Conservation (phyloP, 2,797 vertebrate genomes). For the Uromys caudimaculatus region DNA sequence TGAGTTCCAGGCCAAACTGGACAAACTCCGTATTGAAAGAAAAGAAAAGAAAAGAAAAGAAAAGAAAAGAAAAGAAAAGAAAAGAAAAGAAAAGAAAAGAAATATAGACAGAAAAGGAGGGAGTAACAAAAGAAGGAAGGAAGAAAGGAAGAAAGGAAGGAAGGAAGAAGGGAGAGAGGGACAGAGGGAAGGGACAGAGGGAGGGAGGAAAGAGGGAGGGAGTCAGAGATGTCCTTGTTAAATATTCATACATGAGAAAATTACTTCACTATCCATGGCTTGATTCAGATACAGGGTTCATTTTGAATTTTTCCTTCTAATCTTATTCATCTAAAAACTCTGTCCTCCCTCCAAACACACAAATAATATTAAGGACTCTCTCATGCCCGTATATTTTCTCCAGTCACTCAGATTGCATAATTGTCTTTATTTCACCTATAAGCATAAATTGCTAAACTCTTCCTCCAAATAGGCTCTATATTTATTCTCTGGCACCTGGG, state of each 20-base stretch:
- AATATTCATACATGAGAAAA: slow-evolving; percentile 26
- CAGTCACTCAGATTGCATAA: not conserved
- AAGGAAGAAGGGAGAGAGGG: too few relatives aligned
- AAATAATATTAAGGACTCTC: not conserved
- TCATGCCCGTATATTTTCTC: not conserved
- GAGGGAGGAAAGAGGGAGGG: not conserved
- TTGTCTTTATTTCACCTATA: not conserved
- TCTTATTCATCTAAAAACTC: not conserved
- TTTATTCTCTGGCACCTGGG: not conserved
- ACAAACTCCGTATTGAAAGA: not conserved
- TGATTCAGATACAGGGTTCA: slow-evolving; percentile 11
- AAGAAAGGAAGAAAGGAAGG: too few relatives aligned
- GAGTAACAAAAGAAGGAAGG: too few relatives aligned
- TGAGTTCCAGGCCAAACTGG: not conserved
- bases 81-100: accelerated
- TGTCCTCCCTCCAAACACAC: not conserved
- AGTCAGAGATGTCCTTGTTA: not conserved
- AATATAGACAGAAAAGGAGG: too few relatives aligned
- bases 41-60: not conserved
- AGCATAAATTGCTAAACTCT: not conserved
- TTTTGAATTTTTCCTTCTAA: slow-evolving; percentile 40
- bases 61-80: too few relatives aligned
- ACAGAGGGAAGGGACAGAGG: not conserved
- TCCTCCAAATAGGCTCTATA: not conserved
- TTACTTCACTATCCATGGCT: not conserved